Evolutionary conservation across 1,140 invertebrate genomes (phyloP).

Genomic region (Drosophila kanapiae): DNA sequence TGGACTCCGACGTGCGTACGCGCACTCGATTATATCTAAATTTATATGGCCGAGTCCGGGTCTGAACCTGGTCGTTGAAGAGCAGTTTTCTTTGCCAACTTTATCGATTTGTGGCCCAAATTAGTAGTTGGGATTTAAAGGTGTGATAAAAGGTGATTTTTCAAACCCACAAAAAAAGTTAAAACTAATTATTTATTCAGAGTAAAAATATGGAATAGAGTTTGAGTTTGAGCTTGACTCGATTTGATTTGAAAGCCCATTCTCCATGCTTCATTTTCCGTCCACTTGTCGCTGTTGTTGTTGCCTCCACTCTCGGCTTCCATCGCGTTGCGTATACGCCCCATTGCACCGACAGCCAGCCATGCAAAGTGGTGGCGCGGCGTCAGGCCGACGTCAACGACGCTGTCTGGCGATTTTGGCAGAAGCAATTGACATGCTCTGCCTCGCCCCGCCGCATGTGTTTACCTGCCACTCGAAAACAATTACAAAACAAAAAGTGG

Average conservation of each 20-base stretch:
- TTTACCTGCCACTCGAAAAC: conserved; percentile 44
- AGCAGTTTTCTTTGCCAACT: neutral
- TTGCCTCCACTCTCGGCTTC: neutral
- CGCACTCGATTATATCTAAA: conserved; percentile 8
- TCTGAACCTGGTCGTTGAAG: too few relatives aligned
- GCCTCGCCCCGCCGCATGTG: neutral
- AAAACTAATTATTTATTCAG: too few relatives aligned
- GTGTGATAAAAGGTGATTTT: neutral
- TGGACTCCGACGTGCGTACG: conserved; percentile 10
- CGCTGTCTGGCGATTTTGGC: conserved; percentile 38
- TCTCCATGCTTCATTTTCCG: too few relatives aligned
- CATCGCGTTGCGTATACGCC: conserved; percentile 38
- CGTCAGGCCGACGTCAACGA: conserved; percentile 5
- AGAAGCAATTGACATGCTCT: conserved; percentile 21
- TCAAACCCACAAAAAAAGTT: too few relatives aligned
- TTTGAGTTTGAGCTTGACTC: neutral
- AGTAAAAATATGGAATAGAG: too few relatives aligned
- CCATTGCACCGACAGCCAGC: conserved; percentile 29
- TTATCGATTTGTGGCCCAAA: conserved; percentile 28
- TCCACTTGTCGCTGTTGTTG: neutral
- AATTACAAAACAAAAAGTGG: conserved; percentile 60
- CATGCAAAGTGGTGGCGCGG: conserved; percentile 5
- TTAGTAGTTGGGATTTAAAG: conserved; percentile 2
- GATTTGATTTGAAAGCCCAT: neutral
- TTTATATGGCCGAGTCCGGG: conserved; percentile 14